Evolutionary conservation across 2,797 vertebrate genomes (phyloP).

Genomic region (Dendrocincla fuliginosa): DNA sequence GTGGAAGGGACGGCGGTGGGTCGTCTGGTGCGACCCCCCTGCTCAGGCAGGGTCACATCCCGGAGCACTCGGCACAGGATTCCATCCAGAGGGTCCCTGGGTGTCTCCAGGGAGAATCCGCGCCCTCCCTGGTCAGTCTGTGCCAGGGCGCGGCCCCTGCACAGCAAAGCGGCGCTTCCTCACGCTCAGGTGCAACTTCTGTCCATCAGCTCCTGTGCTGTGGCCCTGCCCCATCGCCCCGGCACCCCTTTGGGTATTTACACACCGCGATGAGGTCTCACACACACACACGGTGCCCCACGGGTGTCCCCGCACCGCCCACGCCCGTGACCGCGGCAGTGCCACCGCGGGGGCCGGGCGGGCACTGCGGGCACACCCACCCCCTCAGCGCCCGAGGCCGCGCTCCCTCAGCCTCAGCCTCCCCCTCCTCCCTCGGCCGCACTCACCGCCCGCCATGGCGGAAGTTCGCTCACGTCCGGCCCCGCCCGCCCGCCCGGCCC

Average conservation of each 20-base stretch:
- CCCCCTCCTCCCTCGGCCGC: background rate
- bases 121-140: background rate
- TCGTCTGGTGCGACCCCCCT: too few relatives aligned
- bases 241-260: too few relatives aligned
- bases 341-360: too few relatives aligned
- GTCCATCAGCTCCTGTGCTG: background rate
- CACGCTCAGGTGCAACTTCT: background rate
- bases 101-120: background rate
- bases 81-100: fast-evolving
- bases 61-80: background rate
- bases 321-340: fast-evolving
- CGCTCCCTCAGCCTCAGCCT: background rate
- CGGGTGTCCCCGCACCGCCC: fast-evolving
- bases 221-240: too few relatives aligned
- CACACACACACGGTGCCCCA: too few relatives aligned
- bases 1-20: background rate
- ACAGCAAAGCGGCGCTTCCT: background rate
- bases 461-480: constrained; percentile 64
- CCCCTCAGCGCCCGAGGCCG: background rate
- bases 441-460: constrained; percentile 39
- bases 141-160: background rate
- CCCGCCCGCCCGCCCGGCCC: constrained; percentile 30
- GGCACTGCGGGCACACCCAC: fast-evolving
- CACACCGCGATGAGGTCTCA: too few relatives aligned
- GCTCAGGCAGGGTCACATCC: background rate